phyloP scores from a whole-genome alignment of 2,888 invertebrate species.

The Cremastobaeus sp. region DNA sequence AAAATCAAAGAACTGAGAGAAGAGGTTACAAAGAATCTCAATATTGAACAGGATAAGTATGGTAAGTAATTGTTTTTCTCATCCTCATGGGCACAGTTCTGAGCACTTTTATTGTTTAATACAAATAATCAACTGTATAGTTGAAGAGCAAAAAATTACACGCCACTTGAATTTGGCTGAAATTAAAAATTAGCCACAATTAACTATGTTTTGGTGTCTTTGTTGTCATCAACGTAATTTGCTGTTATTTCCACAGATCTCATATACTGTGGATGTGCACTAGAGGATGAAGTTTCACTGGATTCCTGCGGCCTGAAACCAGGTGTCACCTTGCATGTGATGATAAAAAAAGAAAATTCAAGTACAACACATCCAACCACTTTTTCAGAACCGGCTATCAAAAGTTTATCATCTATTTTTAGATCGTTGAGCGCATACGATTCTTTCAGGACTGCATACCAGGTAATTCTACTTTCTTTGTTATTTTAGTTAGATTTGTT shows the following conservation, averaged over 20 bases:
- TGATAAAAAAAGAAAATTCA: constrained; percentile 76
- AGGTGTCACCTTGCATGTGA: constrained; percentile 81
- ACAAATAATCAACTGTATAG: background rate
- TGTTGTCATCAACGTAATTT: constrained; percentile 6
- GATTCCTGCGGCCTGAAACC: constrained; percentile 82
- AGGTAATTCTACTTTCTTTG: constrained; percentile 79
- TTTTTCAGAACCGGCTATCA: constrained; percentile 82
- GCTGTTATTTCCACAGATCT: constrained; percentile 80
- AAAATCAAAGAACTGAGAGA: constrained; percentile 82
- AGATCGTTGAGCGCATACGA: constrained; percentile 82
- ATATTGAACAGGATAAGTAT: constrained; percentile 80
- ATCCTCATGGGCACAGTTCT: too few species aligned
- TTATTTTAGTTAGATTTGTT: background rate
- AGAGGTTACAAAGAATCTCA: constrained; percentile 81
- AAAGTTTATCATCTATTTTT: constrained; percentile 82
- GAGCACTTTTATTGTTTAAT: too few species aligned
- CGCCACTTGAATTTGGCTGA: too few species aligned
- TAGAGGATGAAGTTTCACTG: constrained; percentile 83
- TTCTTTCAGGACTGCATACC: constrained; percentile 84
- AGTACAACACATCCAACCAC: constrained; percentile 77
- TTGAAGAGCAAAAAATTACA: background rate
- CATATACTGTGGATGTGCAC: constrained; percentile 85
- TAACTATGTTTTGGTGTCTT: background rate
- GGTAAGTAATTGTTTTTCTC: constrained; percentile 76
- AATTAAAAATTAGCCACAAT: too few species aligned